Evolutionary conservation across 2,888 invertebrate genomes (phyloP).

Genomic region (Callimorpha dominula): DNA sequence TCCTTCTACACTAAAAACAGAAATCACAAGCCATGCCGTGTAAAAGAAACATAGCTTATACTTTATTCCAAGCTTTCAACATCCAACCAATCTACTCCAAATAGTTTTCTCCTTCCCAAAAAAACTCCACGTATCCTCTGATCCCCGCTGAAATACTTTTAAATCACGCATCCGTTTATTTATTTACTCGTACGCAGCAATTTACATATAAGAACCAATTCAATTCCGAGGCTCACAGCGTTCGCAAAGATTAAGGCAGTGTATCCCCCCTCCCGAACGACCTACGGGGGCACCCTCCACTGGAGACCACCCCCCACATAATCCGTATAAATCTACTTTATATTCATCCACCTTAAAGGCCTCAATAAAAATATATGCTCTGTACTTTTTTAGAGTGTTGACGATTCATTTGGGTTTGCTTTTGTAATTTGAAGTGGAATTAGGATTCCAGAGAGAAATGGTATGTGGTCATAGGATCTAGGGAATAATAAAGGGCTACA

Average conservation of each 20-base stretch:
- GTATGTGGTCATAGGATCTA: background rate
- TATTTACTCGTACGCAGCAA: conserved; percentile 83
- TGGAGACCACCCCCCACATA: conserved; percentile 68
- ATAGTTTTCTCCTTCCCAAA: conserved; percentile 44
- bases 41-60: conserved; percentile 14
- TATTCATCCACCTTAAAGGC: conserved; percentile 86
- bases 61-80: conserved; percentile 40
- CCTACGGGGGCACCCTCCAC: conserved; percentile 51
- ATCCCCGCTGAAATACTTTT: conserved; percentile 71
- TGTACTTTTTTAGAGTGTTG: conserved; percentile 66
- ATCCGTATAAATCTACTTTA: conserved; percentile 85
- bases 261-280: conserved; percentile 57
- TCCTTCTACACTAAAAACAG: background rate
- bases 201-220: conserved; percentile 84
- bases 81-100: conserved; percentile 34
- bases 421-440: conserved; percentile 16
- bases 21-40: background rate
- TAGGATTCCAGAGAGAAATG: background rate
- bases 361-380: conserved; percentile 79
- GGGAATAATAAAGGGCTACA: background rate
- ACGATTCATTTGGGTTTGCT: conserved; percentile 46
- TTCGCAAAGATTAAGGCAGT: conserved; percentile 81
- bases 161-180: conserved; percentile 79
- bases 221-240: conserved; percentile 81
- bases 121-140: conserved; percentile 57